Base-by-base conservation (phyloP, 2,113 vertebrate genomes). In the Chionodraco myersi region DNA sequence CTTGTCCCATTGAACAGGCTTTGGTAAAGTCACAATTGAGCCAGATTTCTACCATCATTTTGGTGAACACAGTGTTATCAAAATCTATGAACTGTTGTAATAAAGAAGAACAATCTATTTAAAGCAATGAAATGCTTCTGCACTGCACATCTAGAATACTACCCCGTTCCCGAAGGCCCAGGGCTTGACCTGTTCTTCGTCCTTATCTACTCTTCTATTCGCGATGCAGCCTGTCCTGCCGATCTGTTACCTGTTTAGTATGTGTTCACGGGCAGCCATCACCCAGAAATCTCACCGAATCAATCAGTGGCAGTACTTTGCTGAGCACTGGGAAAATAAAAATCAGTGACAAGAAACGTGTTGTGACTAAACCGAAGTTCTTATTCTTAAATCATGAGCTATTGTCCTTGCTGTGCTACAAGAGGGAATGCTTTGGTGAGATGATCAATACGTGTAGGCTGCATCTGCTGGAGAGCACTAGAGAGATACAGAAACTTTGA, bases 391-490 rank as follows among this genome's bases (percentile, higher is more conserved):
- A 89, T 79, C 90, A 91, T 84, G 77, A 89, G 87, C 67, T 63
- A 73, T 81, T 82, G 92, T 91, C 88, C 81, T 86, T 92, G 80
- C 84, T 80, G 21, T 34, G 76, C 69, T 78, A 45, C 52, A 41
- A 90, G 87, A 91, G 60, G 54, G 81, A 91, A 90, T 86, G 70
- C 73, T 88, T 92, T 90, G 76, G 79, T 71, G 83, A 16, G 72
- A 86, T 86, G 83, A 94, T 94, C 92, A 93, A 92, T 94, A 92
- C 66, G 77, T 80, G 77, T 59, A 74, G 70, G 79, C 79, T 61
- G 77, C 81, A 86, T 86, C 79, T 87, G 72, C 49, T 73, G 69
- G 75, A 86, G 57, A 84, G 80, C 70, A 74, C 66, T 79, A 80
- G 77, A 77, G 59, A 79, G 72, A 86, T 72, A 71, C 66, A 61